Conservation (phyloP, 2,113 vertebrate genomes). For the Monopterus albus region DNA sequence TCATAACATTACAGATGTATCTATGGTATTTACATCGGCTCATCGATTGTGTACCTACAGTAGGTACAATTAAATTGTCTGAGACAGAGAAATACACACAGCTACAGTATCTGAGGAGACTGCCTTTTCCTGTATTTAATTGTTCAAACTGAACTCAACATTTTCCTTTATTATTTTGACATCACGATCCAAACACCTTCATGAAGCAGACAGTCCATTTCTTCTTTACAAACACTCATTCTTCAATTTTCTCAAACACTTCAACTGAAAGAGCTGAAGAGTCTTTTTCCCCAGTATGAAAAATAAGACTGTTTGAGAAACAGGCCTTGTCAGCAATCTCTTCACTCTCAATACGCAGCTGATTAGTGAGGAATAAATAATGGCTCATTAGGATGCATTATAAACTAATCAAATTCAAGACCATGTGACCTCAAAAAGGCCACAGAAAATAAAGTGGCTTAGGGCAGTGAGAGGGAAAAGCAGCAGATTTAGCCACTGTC, state of each 20-base stretch:
- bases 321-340: slow-evolving; percentile 14
- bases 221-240: background rate
- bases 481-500: slow-evolving; percentile 38
- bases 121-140: background rate
- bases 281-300: slow-evolving; percentile 6
- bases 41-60: background rate
- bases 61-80: background rate
- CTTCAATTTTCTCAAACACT: slow-evolving; percentile 7
- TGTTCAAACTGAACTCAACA: background rate
- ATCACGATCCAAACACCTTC: background rate
- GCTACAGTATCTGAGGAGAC: background rate
- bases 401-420: slow-evolving; percentile 42
- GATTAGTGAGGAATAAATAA: slow-evolving; percentile 54
- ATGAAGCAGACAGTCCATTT: background rate
- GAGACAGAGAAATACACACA: background rate
- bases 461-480: slow-evolving; percentile 24
- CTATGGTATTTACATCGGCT: background rate
- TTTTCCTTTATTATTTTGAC: background rate
- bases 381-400: slow-evolving; percentile 55
- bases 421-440: slow-evolving; percentile 45
- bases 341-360: slow-evolving; percentile 16
- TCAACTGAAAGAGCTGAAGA: background rate
- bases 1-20: too few species aligned
- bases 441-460: slow-evolving; percentile 44
- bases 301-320: slow-evolving; percentile 11